Percentiles rank a stretch among this genome's conserved stretches.
Conservation (phyloP, 2,113 vertebrate species). For the Grus americana region DNA sequence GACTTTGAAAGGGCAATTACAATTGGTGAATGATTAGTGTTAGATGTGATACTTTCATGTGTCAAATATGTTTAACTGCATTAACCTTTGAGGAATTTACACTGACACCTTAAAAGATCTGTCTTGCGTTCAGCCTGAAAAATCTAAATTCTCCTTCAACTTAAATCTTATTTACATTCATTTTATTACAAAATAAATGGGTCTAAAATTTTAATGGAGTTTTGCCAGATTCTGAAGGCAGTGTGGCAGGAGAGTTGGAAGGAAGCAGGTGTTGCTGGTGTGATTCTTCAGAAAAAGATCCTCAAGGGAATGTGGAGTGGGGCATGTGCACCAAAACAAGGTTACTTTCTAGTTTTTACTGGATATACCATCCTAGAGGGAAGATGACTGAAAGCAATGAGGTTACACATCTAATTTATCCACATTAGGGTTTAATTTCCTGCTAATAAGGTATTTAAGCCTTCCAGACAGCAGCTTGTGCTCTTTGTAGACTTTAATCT, state of each 20-base stretch:
- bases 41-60: slow-evolving; percentile 63
- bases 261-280: not conserved
- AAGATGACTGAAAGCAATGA: not conserved
- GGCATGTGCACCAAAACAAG: not conserved
- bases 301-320: not conserved
- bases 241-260: not conserved
- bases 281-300: not conserved
- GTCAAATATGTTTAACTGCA: slow-evolving; percentile 68
- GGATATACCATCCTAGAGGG: not conserved
- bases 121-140: slow-evolving; percentile 29
- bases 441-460: slow-evolving; percentile 24
- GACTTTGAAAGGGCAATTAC: slow-evolving; percentile 66
- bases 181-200: slow-evolving; percentile 68
- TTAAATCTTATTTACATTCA: slow-evolving; percentile 67
- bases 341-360: not conserved
- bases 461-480: slow-evolving; percentile 34
- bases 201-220: not conserved
- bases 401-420: not conserved
- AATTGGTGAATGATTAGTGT: slow-evolving; percentile 60
- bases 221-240: not conserved
- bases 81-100: slow-evolving; percentile 73
- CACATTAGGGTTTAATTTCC: slow-evolving; percentile 32
- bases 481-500: slow-evolving; percentile 55
- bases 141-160: slow-evolving; percentile 44
- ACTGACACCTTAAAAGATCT: slow-evolving; percentile 34